phyloP scores from a whole-genome alignment of 2,113 vertebrate species.

The Amblyornis subalaris region DNA sequence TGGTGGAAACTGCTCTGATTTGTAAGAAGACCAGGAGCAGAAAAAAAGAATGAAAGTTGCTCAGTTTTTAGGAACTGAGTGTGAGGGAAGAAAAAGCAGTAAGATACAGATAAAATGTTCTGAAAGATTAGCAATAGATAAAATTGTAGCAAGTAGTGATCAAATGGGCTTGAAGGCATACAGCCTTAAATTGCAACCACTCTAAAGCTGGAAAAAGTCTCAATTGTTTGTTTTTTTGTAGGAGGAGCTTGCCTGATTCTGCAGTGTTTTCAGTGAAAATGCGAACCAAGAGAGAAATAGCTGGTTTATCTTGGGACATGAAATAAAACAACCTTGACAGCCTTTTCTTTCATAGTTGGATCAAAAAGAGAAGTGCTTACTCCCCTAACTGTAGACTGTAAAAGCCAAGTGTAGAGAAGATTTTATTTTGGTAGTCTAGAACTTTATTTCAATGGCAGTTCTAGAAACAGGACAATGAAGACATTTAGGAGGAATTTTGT shows the following conservation, averaged over 20 bases:
- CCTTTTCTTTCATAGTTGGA: background rate
- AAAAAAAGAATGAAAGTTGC: background rate
- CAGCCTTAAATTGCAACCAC: background rate
- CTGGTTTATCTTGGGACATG: background rate
- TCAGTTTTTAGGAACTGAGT: background rate
- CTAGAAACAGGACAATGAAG: background rate
- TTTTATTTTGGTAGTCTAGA: background rate
- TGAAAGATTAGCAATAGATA: background rate
- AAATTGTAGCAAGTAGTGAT: background rate
- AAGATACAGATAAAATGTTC: background rate
- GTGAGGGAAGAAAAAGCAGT: background rate
- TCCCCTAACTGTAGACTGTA: background rate
- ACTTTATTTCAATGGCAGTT: background rate
- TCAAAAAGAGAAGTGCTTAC: background rate
- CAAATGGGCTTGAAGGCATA: background rate
- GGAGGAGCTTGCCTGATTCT: background rate
- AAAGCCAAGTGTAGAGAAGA: background rate
- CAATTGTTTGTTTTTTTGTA: background rate
- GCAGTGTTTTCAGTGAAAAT: background rate
- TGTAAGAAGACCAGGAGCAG: background rate
- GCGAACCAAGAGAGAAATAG: background rate
- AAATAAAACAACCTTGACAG: background rate
- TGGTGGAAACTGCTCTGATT: background rate
- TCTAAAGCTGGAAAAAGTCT: background rate
- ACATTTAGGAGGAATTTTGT: background rate